Evolutionary conservation across 2,797 vertebrate genomes (phyloP).

Genomic region (Falco concolor): DNA sequence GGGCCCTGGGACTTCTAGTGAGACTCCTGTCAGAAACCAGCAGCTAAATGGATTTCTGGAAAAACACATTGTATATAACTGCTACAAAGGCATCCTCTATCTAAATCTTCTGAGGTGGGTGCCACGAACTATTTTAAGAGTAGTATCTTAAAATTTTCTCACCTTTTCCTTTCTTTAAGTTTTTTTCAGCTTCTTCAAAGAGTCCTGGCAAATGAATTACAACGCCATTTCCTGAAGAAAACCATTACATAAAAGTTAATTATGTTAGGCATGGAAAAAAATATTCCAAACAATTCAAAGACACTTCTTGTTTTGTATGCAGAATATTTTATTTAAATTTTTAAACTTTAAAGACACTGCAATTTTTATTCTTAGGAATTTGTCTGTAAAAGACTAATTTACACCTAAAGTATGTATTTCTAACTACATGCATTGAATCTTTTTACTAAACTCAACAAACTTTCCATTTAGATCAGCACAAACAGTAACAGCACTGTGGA

Average conservation of each 20-base stretch:
- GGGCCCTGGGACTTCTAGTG: background rate
- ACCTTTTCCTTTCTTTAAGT: constrained; percentile 92
- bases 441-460: background rate
- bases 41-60: background rate
- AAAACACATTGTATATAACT: background rate
- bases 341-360: background rate
- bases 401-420: background rate
- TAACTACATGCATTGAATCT: background rate
- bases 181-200: constrained; percentile 97
- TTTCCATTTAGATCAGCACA: background rate
- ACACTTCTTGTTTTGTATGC: background rate
- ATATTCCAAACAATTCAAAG: background rate
- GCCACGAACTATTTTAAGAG: background rate
- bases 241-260: background rate
- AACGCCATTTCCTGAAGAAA: constrained; percentile 89
- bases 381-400: background rate
- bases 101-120: background rate
- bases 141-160: constrained; percentile 22
- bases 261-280: background rate
- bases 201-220: constrained; percentile 97
- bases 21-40: background rate
- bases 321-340: background rate
- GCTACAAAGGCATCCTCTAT: background rate
- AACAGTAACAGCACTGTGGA: background rate
- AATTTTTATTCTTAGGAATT: background rate